Evolutionary conservation across 1,140 invertebrate genomes (phyloP), one percentile per base, ranked within the genome.

Genomic region (Prorops nasuta): DNA sequence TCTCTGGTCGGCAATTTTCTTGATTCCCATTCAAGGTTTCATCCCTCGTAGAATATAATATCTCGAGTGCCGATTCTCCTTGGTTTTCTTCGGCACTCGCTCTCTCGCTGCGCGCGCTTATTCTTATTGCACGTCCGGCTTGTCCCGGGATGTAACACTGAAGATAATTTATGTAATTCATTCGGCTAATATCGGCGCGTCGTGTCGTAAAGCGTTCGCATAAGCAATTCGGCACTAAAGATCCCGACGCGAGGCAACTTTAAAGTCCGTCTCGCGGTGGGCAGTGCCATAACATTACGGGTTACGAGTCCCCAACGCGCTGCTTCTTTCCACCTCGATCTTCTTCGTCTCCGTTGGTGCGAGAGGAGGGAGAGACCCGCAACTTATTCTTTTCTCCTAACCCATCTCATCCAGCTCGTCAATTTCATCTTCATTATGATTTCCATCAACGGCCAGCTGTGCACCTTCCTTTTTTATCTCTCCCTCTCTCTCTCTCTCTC

Each of bases 161-260:
- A 67, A 64, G 48, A 65, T 69, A 68, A 71, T 68, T 68, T 67
- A 68, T 71, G 60, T 67, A 69, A 71, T 69, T 68, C 64, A 67
- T 67, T 64, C 51, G 64, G 60, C 57, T 69, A 63, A 69, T 71
- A 68, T 67, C 58, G 55, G 51, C 56, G 52, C 41, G 44, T 54
- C 60, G 63, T 66, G 59, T 69, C 66, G 66, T 71, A 70, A 71
- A 70, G 64, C 63, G 63, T 58, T 49, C 61, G 67, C 69, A 68
- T 69, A 71, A 68, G 67, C 66, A 69, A 71, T 71, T 71, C 67
- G 64, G 66, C 64, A 71, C 66, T 71, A 69, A 71, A 71, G 66
- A 69, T 49, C 57, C 46, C 58, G 66, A 57, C 60, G 53, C 63
- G 60, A 66, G 57, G 41, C 44, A 60, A 54, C 54, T 61, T 67